phyloP scores from a whole-genome alignment of 2,113 vertebrate species.

The Hemichromis elongatus region DNA sequence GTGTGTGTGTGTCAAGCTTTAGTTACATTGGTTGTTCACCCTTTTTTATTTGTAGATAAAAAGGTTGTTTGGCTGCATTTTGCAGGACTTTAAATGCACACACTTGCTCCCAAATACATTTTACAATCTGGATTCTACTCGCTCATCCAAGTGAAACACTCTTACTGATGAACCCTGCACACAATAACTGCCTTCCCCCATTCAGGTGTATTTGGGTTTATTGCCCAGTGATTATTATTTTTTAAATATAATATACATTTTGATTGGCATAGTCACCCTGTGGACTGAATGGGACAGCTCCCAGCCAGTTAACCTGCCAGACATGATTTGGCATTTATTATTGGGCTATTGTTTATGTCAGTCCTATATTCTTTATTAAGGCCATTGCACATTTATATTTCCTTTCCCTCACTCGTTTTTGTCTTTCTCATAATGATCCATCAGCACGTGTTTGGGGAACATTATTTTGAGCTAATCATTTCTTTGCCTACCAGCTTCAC shows the following conservation, averaged over 20 bases:
- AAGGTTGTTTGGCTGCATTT: background rate
- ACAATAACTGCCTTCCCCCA: background rate
- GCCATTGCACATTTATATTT: background rate
- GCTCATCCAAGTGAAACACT: background rate
- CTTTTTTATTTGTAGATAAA: background rate
- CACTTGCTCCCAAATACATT: background rate
- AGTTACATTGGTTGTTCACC: background rate
- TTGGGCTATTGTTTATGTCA: background rate
- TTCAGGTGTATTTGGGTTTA: background rate
- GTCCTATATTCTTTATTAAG: background rate
- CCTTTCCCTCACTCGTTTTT: background rate
- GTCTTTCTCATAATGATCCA: background rate
- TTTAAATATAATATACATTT: too few relatives aligned
- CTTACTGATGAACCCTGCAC: background rate
- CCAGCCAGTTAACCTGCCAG: background rate
- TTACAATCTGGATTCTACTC: background rate
- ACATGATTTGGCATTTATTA: background rate
- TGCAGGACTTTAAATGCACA: background rate
- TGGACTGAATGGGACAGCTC: background rate
- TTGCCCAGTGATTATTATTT: too few relatives aligned
- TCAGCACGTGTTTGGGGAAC: background rate
- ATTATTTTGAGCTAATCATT: background rate
- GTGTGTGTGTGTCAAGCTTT: background rate
- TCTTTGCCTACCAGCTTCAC: background rate
- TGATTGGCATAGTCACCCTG: background rate